Evolutionary conservation across 2,797 vertebrate genomes (phyloP).

Genomic region (Cryptoblepharus egeriae): DNA sequence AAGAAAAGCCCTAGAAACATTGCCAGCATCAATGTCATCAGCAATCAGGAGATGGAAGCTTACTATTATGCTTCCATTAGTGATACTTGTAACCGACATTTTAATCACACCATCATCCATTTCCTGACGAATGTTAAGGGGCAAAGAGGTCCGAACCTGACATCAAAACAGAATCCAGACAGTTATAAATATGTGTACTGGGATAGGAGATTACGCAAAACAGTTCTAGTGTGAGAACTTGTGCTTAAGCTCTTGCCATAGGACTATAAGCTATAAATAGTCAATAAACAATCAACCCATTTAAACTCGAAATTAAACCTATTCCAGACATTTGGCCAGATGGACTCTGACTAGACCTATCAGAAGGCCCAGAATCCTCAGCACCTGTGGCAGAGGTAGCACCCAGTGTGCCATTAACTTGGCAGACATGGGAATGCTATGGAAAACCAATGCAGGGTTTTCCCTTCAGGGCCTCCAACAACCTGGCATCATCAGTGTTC

Average conservation of each 20-base stretch:
- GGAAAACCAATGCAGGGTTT: no score
- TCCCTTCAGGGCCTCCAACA: no score
- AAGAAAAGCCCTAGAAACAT: conserved; percentile 69
- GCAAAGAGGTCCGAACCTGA: conserved; percentile 78
- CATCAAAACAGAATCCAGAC: neutral
- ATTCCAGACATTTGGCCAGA: neutral
- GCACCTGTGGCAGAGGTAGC: no score
- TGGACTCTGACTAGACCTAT: neutral
- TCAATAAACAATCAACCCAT: neutral
- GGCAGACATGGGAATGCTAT: no score
- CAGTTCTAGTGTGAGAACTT: neutral
- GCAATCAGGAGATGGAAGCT: conserved; percentile 76
- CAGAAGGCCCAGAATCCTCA: no score
- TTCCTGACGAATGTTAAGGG: conserved; percentile 70
- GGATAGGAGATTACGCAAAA: neutral
- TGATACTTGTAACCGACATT: conserved; percentile 75
- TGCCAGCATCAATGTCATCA: conserved; percentile 61
- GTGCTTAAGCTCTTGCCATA: conserved; percentile 2
- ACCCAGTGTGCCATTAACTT: no score
- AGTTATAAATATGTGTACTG: neutral
- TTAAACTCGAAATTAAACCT: neutral
- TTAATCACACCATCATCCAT: conserved; percentile 74
- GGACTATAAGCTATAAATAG: neutral
- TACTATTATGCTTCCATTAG: conserved; percentile 80
- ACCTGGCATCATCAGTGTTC: no score